Evolutionary conservation across 2,113 vertebrate species (phyloP).

Genomic region (Hirundichthys speculiger): DNA sequence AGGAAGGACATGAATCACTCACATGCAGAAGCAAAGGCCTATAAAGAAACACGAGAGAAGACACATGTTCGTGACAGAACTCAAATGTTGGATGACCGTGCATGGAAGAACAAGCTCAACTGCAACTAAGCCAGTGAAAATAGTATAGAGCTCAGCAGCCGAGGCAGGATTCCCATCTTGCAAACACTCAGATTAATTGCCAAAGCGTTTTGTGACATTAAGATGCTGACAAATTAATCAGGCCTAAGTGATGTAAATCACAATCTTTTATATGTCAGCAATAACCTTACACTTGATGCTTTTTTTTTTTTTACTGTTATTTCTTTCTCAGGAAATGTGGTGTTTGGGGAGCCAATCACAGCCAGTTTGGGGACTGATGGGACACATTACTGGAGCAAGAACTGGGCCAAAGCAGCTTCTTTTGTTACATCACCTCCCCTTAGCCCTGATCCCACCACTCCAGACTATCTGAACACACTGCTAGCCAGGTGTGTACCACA

Average conservation of each 20-base stretch:
- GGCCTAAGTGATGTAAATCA: background rate
- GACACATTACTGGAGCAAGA: slow-evolving; percentile 99
- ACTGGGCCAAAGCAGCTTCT: slow-evolving; percentile 97
- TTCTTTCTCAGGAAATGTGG: slow-evolving; percentile 87
- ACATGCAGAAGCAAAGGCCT: background rate
- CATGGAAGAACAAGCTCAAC: too few relatives aligned
- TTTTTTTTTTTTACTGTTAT: background rate
- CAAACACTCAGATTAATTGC: slow-evolving; percentile 32
- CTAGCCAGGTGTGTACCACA: slow-evolving; percentile 86
- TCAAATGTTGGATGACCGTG: too few relatives aligned
- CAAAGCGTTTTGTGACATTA: slow-evolving; percentile 18
- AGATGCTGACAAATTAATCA: slow-evolving; percentile 34
- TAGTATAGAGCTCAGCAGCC: too few relatives aligned
- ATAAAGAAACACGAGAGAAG: too few relatives aligned
- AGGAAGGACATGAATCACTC: slow-evolving; percentile 3
- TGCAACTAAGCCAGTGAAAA: too few relatives aligned
- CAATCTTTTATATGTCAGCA: slow-evolving; percentile 1
- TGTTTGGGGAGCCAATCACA: slow-evolving; percentile 96
- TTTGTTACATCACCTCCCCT: slow-evolving; percentile 96
- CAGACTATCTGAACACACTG: slow-evolving; percentile 95
- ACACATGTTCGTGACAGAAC: too few relatives aligned
- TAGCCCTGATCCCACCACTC: slow-evolving; percentile 96
- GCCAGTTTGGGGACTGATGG: slow-evolving; percentile 96
- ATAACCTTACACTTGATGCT: background rate
- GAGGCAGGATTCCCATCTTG: too few relatives aligned